phyloP scores from a whole-genome alignment of 2,888 invertebrate genomes.

The Chaetogeoica ovagalla region DNA sequence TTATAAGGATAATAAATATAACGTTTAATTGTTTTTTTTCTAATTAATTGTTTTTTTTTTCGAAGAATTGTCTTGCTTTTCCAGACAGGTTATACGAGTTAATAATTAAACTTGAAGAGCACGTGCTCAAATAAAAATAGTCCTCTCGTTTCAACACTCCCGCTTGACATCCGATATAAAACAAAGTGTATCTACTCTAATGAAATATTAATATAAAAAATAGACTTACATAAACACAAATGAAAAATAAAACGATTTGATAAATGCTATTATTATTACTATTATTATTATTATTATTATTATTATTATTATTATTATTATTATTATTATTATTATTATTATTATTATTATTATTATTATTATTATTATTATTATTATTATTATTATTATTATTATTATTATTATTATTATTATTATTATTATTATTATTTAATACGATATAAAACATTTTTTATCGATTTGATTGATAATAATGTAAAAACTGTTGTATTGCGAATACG shows the following conservation, averaged over 20 bases:
- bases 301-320: too few relatives aligned
- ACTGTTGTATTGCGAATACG: not conserved
- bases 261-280: not conserved
- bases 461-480: not conserved
- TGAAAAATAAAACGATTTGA: not conserved
- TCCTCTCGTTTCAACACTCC: not conserved
- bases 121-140: not conserved
- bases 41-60: not conserved
- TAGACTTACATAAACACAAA: too few relatives aligned
- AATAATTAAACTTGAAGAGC: not conserved
- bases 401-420: too few relatives aligned
- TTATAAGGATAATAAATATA: too few relatives aligned
- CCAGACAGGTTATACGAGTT: not conserved
- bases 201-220: not conserved
- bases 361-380: too few relatives aligned
- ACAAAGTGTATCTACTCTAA: not conserved
- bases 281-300: too few relatives aligned
- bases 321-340: too few relatives aligned
- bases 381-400: too few relatives aligned
- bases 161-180: not conserved
- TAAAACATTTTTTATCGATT: not conserved
- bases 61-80: not conserved
- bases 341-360: too few relatives aligned
- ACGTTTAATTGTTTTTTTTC: too few relatives aligned
- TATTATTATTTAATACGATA: too few relatives aligned